Conservation (phyloP, 2,797 vertebrate genomes). For the Hirundo rustica region DNA sequence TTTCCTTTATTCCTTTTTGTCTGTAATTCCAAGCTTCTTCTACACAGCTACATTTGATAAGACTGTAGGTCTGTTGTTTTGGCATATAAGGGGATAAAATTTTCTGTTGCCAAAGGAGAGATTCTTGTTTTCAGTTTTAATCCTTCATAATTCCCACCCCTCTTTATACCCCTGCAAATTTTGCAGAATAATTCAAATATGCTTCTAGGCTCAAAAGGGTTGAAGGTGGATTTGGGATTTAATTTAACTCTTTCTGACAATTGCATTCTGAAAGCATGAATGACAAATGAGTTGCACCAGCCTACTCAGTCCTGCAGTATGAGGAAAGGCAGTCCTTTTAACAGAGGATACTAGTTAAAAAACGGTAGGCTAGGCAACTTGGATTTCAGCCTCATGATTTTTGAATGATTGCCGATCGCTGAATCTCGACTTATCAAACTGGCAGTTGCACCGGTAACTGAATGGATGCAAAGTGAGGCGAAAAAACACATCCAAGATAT, state of each 20-base stretch:
- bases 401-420: background rate
- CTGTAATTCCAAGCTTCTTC: background rate
- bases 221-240: background rate
- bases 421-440: background rate
- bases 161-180: background rate
- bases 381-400: background rate
- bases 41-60: background rate
- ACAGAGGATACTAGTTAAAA: background rate
- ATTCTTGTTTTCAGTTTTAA: conserved; percentile 24
- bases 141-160: background rate
- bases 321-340: background rate
- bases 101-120: background rate
- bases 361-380: background rate
- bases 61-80: background rate
- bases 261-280: background rate
- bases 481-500: background rate
- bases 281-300: background rate
- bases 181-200: background rate
- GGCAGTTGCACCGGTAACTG: background rate
- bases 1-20: background rate
- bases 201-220: background rate
- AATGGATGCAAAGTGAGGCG: background rate
- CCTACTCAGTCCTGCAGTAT: background rate
- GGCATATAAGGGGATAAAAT: background rate
- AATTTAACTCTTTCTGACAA: conserved; percentile 17